These are phyloP conservation scores for Cheilosia pagana DNA, from an alignment of 2,888 invertebrate genomes.

Conservation along the genomic window DNA sequence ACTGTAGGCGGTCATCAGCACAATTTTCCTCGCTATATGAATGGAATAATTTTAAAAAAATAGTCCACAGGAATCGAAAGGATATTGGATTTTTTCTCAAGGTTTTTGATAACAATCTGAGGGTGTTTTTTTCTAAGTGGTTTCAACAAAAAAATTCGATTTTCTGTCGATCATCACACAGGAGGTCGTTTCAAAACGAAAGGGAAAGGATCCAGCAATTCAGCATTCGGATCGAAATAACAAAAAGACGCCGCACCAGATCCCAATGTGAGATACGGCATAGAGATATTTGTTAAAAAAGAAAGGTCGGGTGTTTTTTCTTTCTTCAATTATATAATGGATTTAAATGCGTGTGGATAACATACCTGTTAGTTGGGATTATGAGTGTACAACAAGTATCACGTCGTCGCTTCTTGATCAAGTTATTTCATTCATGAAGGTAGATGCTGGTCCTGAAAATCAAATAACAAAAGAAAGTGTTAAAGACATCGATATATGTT, in stretches of 20 bases:
- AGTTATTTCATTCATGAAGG: conserved; percentile 20
- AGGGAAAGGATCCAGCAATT: conserved; percentile 1
- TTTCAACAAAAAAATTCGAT: background rate
- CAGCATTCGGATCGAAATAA: background rate
- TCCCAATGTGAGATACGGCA: conserved; percentile 9
- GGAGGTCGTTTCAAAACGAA: background rate
- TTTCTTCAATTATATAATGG: conserved; percentile 10
- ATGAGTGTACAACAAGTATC: conserved; percentile 30
- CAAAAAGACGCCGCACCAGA: conserved; percentile 17
- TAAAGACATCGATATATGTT: background rate
- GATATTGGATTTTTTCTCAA: conserved; percentile 24
- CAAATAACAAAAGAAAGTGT: background rate
- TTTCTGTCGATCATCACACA: conserved; percentile 3
- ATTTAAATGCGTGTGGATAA: conserved; percentile 7
- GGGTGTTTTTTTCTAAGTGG: conserved; percentile 10
- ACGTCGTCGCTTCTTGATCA: conserved; percentile 12
- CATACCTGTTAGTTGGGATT: conserved; percentile 33
- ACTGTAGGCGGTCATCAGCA: conserved; percentile 16
- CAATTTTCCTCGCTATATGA: conserved; percentile 27
- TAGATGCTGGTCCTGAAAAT: conserved; percentile 20
- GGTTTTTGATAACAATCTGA: conserved; percentile 23
- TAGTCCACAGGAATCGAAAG: conserved; percentile 12
- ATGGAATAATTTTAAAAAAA: background rate
- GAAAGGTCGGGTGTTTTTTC: background rate
- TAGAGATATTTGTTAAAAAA: background rate